A percentile compares a stretch with the other conserved stretches of the same genome.
These are phyloP conservation scores for Protobothrops mucrosquamatus DNA, from an alignment of 2,113 vertebrate genomes.

Conservation along the genomic window DNA sequence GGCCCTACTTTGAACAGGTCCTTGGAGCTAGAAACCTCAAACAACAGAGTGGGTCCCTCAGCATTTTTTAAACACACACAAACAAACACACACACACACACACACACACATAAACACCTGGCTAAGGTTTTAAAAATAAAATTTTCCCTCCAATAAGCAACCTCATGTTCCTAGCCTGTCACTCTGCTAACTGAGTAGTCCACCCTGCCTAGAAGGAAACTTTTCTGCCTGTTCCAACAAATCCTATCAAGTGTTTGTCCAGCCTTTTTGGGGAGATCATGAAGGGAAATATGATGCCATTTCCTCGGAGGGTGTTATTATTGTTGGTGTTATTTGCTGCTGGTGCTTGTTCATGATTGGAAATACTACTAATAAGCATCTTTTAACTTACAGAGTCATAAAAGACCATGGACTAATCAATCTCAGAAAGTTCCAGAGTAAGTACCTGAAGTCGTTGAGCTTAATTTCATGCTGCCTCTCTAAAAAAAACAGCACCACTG, in stretches of 20 bases:
- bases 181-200: background rate
- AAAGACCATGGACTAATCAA: conserved; percentile 97
- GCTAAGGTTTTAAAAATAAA: background rate
- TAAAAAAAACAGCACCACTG: background rate
- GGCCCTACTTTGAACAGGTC: background rate
- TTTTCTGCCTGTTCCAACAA: background rate
- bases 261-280: background rate
- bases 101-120: background rate
- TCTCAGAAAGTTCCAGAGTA: conserved; percentile 95
- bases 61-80: background rate
- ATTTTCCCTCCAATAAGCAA: too few species aligned
- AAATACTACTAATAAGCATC: background rate
- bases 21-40: background rate
- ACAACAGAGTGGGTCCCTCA: background rate
- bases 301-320: background rate
- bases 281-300: background rate
- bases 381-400: conserved; percentile 84
- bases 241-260: too few species aligned
- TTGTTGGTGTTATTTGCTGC: background rate
- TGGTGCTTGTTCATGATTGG: background rate
- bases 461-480: background rate
- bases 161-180: background rate
- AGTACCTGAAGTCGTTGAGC: conserved; percentile 64
- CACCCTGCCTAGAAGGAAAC: background rate
- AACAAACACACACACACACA: background rate